These are phyloP conservation scores for Pandemis cinnamomeana DNA, from an alignment of 2,888 invertebrate genomes.

Conservation along the genomic window DNA sequence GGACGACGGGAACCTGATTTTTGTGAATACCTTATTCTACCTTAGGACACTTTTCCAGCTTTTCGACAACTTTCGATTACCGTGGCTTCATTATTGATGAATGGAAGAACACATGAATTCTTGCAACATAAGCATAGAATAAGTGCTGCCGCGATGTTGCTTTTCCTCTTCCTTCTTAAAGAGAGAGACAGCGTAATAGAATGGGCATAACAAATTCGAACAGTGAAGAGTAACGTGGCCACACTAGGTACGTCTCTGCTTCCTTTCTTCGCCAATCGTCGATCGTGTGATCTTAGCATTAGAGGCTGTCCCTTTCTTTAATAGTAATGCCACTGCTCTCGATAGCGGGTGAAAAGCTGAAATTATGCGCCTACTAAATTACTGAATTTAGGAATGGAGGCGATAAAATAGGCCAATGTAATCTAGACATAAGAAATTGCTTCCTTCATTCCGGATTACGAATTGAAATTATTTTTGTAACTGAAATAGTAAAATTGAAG, in stretches of 20 bases:
- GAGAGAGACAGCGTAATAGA: too few species aligned
- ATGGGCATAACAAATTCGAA: too few species aligned
- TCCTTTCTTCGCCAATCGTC: too few species aligned
- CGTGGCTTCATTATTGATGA: neutral
- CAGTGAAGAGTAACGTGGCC: too few species aligned
- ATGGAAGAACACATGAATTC: neutral
- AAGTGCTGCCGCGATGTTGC: too few species aligned
- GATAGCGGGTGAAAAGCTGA: neutral
- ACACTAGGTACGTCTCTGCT: too few species aligned
- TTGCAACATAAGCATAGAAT: neutral
- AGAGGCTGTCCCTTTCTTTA: too few species aligned
- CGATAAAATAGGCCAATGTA: constrained; percentile 49
- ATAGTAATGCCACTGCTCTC: neutral
- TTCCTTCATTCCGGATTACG: constrained; percentile 57
- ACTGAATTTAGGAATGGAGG: constrained; percentile 39
- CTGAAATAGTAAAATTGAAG: constrained; percentile 57
- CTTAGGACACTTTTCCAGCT: neutral
- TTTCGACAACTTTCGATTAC: neutral
- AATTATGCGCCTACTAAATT: constrained; percentile 1
- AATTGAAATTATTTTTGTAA: constrained; percentile 79
- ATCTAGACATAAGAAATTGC: constrained; percentile 52
- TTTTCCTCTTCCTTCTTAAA: too few species aligned
- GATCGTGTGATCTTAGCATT: too few species aligned
- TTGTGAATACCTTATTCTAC: neutral
- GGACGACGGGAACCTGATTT: constrained; percentile 9